phyloP scores from a whole-genome alignment of 64 coral and sea anemone species.

The Montipora efflorescens region DNA sequence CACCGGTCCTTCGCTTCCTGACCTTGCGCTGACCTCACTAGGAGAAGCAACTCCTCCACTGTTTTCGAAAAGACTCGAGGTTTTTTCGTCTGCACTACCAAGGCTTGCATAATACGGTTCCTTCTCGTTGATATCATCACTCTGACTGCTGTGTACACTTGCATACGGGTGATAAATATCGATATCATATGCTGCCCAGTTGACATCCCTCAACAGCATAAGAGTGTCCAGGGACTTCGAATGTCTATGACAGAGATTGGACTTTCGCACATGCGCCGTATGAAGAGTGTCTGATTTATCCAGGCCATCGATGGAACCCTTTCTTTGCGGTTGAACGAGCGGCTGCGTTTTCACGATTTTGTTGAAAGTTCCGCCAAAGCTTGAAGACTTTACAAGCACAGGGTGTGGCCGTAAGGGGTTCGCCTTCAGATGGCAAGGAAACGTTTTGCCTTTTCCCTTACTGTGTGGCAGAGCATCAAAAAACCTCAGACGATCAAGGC shows the following conservation, averaged over 20 bases:
- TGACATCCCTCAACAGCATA: conserved; percentile 67
- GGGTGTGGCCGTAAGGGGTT: conserved; percentile 21
- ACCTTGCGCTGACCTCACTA: conserved; percentile 9
- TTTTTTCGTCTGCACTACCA: neutral
- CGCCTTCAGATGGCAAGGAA: conserved; percentile 4
- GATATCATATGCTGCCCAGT: conserved; percentile 65
- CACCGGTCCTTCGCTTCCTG: conserved; percentile 10
- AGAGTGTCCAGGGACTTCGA: conserved; percentile 94
- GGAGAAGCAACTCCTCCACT: conserved; percentile 16
- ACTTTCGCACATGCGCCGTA: conserved; percentile 18
- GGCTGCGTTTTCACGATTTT: conserved; percentile 33
- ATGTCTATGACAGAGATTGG: conserved; percentile 71
- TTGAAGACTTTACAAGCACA: conserved; percentile 76
- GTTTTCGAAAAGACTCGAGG: neutral
- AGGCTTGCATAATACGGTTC: conserved; percentile 81
- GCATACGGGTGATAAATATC: conserved; percentile 87
- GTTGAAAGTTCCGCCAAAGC: conserved; percentile 83
- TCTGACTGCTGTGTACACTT: conserved; percentile 66
- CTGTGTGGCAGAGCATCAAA: conserved; percentile 69
- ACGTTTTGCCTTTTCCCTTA: conserved; percentile 40
- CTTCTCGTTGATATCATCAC: conserved; percentile 13
- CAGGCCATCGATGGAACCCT: conserved; percentile 45
- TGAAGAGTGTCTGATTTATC: conserved; percentile 27
- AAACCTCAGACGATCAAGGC: conserved; percentile 85
- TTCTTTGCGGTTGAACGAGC: conserved; percentile 47